phyloP scores from a whole-genome alignment of 2,888 invertebrate genomes.

The Drosophila pseudotalamancana region DNA sequence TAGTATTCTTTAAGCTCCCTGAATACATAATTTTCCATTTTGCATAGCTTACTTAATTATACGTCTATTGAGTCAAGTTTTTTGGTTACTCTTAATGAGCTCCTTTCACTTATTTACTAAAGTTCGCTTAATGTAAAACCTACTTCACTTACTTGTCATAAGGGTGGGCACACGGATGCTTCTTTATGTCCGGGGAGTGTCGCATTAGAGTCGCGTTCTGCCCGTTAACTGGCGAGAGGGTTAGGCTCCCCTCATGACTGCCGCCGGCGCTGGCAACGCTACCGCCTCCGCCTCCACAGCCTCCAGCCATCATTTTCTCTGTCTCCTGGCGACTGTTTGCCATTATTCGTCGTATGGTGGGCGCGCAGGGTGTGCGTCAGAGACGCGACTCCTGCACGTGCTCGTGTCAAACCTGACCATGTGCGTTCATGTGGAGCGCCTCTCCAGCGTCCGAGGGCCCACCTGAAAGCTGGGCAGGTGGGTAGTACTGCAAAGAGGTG shows the following conservation, averaged over 20 bases:
- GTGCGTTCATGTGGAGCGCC: conserved; percentile 92
- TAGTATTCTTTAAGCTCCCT: conserved; percentile 10
- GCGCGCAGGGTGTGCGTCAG: conserved; percentile 85
- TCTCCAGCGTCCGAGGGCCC: conserved; percentile 88
- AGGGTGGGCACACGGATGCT: conserved; percentile 67
- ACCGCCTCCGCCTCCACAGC: conserved; percentile 58
- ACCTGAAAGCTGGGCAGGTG: conserved; percentile 89
- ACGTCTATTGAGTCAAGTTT: conserved; percentile 4
- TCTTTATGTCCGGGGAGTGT: conserved; percentile 81
- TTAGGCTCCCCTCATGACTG: conserved; percentile 61
- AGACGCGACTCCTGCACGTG: conserved; percentile 86
- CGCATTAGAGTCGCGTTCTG: conserved; percentile 83
- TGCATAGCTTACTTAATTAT: conserved; percentile 3
- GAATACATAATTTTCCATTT: conserved; percentile 14
- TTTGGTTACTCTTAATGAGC: conserved; percentile 11
- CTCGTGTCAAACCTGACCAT: conserved; percentile 93
- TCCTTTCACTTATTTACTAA: conserved; percentile 50
- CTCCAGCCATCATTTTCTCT: conserved; percentile 84
- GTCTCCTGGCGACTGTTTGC: conserved; percentile 84
- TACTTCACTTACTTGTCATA: conserved; percentile 80
- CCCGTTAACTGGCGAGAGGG: conserved; percentile 73
- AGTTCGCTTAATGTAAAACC: conserved; percentile 20
- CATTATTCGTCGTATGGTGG: conserved; percentile 84
- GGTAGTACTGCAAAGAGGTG: conserved; percentile 90
- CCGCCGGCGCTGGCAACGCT: conserved; percentile 27